Conservation (phyloP, 2,888 invertebrate species). For the Trichopoda pennipes region DNA sequence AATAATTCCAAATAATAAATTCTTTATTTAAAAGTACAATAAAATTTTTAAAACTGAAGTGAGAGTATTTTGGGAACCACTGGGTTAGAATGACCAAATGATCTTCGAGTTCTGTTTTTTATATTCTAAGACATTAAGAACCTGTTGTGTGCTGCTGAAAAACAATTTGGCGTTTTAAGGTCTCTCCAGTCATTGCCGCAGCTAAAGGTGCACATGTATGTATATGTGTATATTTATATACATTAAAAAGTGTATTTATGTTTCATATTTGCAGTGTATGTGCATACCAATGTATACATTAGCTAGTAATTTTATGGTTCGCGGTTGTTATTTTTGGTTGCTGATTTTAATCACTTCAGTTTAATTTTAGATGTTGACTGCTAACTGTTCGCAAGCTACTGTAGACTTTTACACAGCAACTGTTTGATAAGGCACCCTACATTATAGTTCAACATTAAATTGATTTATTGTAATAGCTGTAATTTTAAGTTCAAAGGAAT, state of each 20-base stretch:
- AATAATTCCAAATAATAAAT: no score
- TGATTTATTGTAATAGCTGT: no score
- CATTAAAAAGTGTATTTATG: neutral
- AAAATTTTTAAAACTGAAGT: neutral
- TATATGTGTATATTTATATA: no score
- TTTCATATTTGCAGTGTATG: neutral
- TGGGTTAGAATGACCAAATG: constrained; percentile 31
- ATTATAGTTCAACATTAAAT: neutral
- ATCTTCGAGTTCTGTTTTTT: constrained; percentile 16
- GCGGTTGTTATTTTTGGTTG: constrained; percentile 41
- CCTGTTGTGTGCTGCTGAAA: constrained; percentile 30
- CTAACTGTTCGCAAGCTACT: constrained; percentile 60
- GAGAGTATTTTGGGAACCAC: neutral
- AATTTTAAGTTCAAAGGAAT: no score
- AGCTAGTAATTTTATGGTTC: neutral
- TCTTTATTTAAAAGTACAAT: no score
- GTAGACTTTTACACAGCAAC: constrained; percentile 55
- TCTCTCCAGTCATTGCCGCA: constrained; percentile 26
- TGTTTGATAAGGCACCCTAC: constrained; percentile 13
- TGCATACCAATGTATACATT: constrained; percentile 21
- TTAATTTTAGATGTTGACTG: constrained; percentile 63
- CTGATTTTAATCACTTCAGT: constrained; percentile 64
- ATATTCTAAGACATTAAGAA: constrained; percentile 37
- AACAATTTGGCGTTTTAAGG: constrained; percentile 50
- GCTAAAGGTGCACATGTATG: neutral